Conservation (phyloP, 2,888 invertebrate species). For the Latrodectus elegans region DNA sequence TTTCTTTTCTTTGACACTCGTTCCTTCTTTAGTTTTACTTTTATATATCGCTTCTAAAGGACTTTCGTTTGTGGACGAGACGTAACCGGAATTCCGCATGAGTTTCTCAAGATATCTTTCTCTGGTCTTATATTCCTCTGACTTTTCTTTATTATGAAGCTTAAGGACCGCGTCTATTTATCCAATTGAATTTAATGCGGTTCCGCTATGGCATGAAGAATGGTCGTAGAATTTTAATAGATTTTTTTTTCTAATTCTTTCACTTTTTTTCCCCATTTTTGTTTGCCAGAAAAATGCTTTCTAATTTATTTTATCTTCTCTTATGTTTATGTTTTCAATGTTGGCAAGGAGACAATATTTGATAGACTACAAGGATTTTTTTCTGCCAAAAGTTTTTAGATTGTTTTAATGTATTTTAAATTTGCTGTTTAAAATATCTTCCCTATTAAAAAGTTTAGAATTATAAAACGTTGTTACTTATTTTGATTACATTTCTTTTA, state of each 20-base stretch:
- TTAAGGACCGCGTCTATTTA: constrained; percentile 22
- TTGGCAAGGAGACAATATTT: no score
- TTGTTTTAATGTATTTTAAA: no score
- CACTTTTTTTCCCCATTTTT: neutral
- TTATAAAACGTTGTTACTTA: no score
- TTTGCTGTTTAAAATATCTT: no score
- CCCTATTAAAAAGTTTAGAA: no score
- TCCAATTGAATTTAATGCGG: constrained; percentile 47
- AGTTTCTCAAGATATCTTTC: constrained; percentile 9
- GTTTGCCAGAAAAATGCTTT: neutral
- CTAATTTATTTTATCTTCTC: neutral
- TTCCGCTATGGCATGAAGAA: constrained; percentile 2
- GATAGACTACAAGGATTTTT: no score
- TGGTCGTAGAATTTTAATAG: constrained; percentile 3
- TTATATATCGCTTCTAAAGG: constrained; percentile 12
- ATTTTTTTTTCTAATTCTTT: neutral
- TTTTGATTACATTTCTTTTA: no score
- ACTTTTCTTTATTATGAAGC: constrained; percentile 22
- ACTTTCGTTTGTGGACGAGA: constrained; percentile 43
- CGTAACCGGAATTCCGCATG: constrained; percentile 42
- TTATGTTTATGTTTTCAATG: neutral
- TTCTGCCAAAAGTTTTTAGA: no score
- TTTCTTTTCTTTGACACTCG: constrained; percentile 9
- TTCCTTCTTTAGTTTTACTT: constrained; percentile 10
- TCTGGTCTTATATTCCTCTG: constrained; percentile 4